phyloP scores from a whole-genome alignment of 2,888 invertebrate genomes.

The Ochropleura leucogaster region DNA sequence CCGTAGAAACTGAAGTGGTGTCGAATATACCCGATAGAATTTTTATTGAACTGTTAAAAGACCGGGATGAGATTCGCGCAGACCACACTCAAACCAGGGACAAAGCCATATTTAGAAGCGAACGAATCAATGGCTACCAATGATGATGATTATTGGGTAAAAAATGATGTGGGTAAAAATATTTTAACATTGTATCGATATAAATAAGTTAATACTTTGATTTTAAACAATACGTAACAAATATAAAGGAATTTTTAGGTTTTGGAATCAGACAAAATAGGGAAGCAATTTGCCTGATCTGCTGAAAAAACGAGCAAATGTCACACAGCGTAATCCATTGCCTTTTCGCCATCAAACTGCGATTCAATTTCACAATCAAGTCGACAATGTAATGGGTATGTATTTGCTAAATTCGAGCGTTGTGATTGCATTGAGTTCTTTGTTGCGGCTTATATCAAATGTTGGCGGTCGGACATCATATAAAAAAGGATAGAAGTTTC shows the following conservation, averaged over 20 bases:
- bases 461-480: not conserved
- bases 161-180: not conserved
- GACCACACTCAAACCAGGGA: not conserved
- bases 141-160: not conserved
- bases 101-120: not conserved
- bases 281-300: slow-evolving; percentile 11
- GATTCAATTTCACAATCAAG: slow-evolving; percentile 43
- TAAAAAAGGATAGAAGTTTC: slow-evolving; percentile 13
- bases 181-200: not conserved
- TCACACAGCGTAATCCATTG: slow-evolving; percentile 34
- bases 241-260: not conserved
- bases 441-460: slow-evolving; percentile 36
- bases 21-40: slow-evolving; percentile 5
- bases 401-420: slow-evolving; percentile 42
- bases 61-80: not conserved
- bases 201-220: not conserved
- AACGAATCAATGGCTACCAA: not conserved
- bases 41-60: not conserved
- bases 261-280: slow-evolving; percentile 1
- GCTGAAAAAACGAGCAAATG: slow-evolving; percentile 21
- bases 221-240: slow-evolving; percentile 1
- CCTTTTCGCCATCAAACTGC: slow-evolving; percentile 24
- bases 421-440: slow-evolving; percentile 51
- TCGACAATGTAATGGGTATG: slow-evolving; percentile 52
- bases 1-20: not conserved